These are phyloP conservation scores for Drosophila miranda DNA, from an alignment of 1,140 invertebrate species.

Conservation along the genomic window DNA sequence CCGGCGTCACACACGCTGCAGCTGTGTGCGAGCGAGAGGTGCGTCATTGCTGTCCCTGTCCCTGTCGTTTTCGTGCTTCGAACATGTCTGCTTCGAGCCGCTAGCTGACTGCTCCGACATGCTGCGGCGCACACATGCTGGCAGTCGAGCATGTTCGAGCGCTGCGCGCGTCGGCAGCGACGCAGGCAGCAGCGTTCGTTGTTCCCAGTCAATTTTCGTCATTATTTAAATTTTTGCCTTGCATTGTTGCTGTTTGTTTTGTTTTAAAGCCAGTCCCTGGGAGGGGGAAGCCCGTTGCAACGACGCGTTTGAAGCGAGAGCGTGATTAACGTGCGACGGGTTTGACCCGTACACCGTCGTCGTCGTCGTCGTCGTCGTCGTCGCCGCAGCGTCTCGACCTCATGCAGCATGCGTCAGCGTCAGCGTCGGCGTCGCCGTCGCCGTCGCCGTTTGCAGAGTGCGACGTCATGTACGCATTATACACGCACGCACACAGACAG, in stretches of 20 bases:
- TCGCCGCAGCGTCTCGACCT: conserved; percentile 10
- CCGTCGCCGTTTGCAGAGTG: neutral
- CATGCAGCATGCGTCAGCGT: conserved; percentile 4
- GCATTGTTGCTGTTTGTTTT: no score
- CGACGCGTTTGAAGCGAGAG: conserved; percentile 38
- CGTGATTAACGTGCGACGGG: conserved; percentile 67
- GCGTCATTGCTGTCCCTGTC: conserved; percentile 41
- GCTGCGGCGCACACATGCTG: conserved; percentile 5
- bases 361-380: no score
- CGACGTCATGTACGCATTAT: neutral
- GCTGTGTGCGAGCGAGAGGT: conserved; percentile 6
- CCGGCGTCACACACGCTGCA: conserved; percentile 36
- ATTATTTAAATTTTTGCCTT: conserved; percentile 31
- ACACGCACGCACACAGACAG: conserved; percentile 30
- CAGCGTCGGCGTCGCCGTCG: neutral
- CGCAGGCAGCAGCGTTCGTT: neutral
- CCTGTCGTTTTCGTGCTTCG: conserved; percentile 53
- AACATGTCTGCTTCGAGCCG: neutral
- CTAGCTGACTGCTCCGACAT: neutral
- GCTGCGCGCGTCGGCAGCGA: no score
- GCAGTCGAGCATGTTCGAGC: conserved; percentile 2
- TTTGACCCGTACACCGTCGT: conserved; percentile 40
- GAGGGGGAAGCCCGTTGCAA: neutral
- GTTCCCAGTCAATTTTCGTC: conserved; percentile 5
- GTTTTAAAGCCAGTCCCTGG: no score